phyloP scores from a whole-genome alignment of 2,797 vertebrate genomes.

The Fistularia tabacaria region DNA sequence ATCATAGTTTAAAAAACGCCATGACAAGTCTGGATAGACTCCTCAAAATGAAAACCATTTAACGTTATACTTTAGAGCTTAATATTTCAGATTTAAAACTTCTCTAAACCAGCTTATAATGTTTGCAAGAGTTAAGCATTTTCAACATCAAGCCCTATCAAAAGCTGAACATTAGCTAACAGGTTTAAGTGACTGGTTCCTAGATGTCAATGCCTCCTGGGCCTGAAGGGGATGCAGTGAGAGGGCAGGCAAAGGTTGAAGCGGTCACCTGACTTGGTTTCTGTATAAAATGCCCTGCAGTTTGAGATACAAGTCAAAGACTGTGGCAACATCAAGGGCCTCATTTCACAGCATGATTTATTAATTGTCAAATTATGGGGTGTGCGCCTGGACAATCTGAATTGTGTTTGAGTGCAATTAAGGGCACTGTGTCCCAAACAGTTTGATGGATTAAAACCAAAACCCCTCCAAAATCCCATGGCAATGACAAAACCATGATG shows the following conservation, averaged over 20 bases:
- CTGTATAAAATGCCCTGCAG: conserved; percentile 25
- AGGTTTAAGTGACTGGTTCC: conserved; percentile 16
- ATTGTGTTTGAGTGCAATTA: conserved; percentile 12
- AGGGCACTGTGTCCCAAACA: neutral
- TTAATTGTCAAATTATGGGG: conserved; percentile 25
- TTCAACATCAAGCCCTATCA: neutral
- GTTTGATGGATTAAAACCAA: conserved; percentile 8
- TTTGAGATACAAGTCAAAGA: conserved; percentile 20
- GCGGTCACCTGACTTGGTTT: conserved; percentile 51
- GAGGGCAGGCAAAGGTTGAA: conserved; percentile 56
- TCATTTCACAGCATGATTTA: conserved; percentile 30
- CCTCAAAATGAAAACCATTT: too few relatives aligned
- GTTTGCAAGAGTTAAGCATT: too few relatives aligned
- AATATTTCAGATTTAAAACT: too few relatives aligned
- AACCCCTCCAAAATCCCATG: conserved; percentile 14
- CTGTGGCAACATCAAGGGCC: conserved; percentile 16
- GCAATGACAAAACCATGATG: too few relatives aligned
- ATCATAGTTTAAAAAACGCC: too few relatives aligned
- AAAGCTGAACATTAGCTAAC: conserved; percentile 1
- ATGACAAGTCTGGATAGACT: too few relatives aligned
- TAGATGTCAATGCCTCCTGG: conserved; percentile 32
- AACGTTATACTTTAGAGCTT: too few relatives aligned
- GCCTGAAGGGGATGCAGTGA: conserved; percentile 19
- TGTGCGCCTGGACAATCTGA: too few relatives aligned
- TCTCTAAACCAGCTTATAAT: too few relatives aligned